A percentile compares a stretch with the other conserved stretches of the same genome.
Evolutionary conservation across 2,888 invertebrate species (phyloP).

Genomic region (Drosophila paramelanica): DNA sequence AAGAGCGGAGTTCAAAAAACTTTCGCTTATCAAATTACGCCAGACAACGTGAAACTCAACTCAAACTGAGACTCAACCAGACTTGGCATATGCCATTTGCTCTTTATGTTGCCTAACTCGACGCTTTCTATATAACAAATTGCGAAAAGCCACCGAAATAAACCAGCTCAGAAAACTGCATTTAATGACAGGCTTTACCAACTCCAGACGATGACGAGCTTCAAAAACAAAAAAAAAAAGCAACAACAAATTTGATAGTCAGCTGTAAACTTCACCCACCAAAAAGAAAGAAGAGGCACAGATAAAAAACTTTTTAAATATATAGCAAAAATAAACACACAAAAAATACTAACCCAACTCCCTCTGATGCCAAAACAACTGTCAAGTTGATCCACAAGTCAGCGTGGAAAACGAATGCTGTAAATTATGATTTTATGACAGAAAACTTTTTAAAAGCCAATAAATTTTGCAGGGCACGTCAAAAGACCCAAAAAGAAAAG

Average conservation of each 20-base stretch:
- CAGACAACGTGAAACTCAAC: slow-evolving; percentile 47
- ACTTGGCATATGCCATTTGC: slow-evolving; percentile 52
- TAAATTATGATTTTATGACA: slow-evolving; percentile 77
- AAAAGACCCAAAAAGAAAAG: slow-evolving; percentile 19
- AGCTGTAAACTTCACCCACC: slow-evolving; percentile 38
- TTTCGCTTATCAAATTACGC: slow-evolving; percentile 75
- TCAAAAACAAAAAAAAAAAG: slow-evolving; percentile 2
- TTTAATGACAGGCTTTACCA: slow-evolving; percentile 60
- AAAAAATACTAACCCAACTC: slow-evolving; percentile 31
- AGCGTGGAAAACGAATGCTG: slow-evolving; percentile 69
- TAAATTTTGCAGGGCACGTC: slow-evolving; percentile 61
- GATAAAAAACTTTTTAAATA: slow-evolving; percentile 25
- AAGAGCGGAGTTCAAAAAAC: slow-evolving; percentile 69
- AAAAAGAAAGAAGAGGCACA: slow-evolving; percentile 30
- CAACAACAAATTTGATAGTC: slow-evolving; percentile 30
- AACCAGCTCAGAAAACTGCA: slow-evolving; percentile 66
- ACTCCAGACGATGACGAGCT: slow-evolving; percentile 25
- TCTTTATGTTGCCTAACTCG: slow-evolving; percentile 39
- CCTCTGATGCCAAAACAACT: slow-evolving; percentile 57
- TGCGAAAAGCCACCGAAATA: slow-evolving; percentile 48
- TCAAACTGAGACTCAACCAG: slow-evolving; percentile 6
- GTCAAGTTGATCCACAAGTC: slow-evolving; percentile 62
- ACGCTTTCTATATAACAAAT: slow-evolving; percentile 62
- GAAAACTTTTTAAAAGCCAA: slow-evolving; percentile 74
- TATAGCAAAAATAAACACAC: slow-evolving; percentile 25